Evolutionary conservation across 1,140 invertebrate genomes (phyloP), one percentile per base, ranked within the genome.

Genomic region (Arion vulgaris): DNA sequence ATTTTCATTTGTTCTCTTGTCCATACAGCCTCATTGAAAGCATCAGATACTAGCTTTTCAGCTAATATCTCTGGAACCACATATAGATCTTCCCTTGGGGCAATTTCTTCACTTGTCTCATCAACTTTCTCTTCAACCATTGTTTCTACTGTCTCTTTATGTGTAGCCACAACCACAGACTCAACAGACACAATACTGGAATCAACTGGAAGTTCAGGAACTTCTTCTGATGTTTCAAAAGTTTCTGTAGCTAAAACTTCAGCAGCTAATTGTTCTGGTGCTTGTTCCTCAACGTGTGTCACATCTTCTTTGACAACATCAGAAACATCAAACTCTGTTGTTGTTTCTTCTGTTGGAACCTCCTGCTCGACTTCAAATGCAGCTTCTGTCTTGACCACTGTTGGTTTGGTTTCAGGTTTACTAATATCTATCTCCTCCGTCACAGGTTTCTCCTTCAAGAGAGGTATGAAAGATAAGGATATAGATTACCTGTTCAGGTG

Each of bases 71-170:
- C 62, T 66, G 62, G 62, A 66, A 66, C 62, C n/a, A 66, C 62
- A 66, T 32, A 23, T 34, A 32, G n/a, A 11, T 32, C 5, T 23
- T 32, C 17, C 5, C 2, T 28, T 66, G 62, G n/a, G 4, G 62
- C 62, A 66, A 68, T 51, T 28, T 75, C 81, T 80, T 68, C 79
- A 38, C 84, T 81, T 80, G 53, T 72, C 19, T 11, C 39, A 32
- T 53, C 81, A 19, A 62, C 75, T 36, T 74, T 69, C 72, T 85
- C 85, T 34, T 76, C 74, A 53, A 76, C 74, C 9, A 51, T 34
- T 57, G 77, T 80, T 53, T 53, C 49, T 38, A 80, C 73, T 77
- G 28, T 77, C 38, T 87, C 85, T 84, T 76, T 69, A 23, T 34
- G 32, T 51, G 36, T 80, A 49, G 62, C 80, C 62, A 66, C 62